phyloP scores from a whole-genome alignment of 2,888 invertebrate species.

The Hipparchia sbordonii region DNA sequence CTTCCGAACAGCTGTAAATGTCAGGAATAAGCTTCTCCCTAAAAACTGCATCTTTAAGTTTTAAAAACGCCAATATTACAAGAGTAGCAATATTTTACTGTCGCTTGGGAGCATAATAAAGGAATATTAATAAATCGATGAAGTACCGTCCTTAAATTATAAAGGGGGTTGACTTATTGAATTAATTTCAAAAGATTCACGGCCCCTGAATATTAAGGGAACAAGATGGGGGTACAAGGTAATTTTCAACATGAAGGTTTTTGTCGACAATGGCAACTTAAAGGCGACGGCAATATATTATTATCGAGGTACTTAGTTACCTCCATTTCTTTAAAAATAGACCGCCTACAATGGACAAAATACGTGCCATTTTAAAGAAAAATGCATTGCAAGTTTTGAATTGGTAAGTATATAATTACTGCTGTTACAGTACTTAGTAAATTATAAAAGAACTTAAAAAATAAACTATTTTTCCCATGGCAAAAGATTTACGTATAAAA shows the following conservation, averaged over 20 bases:
- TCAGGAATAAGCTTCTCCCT: not conserved
- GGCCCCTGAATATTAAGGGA: slow-evolving; percentile 6
- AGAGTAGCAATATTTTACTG: not conserved
- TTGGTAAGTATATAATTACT: no score
- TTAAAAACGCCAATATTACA: no score
- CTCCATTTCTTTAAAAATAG: not conserved
- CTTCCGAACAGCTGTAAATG: not conserved
- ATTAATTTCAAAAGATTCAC: slow-evolving; percentile 22
- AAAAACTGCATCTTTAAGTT: not conserved
- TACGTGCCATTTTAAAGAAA: no score
- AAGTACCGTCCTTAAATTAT: slow-evolving; percentile 9
- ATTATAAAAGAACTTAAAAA: no score
- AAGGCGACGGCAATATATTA: not conserved
- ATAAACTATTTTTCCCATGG: no score
- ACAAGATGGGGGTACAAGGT: not conserved
- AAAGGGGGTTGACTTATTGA: slow-evolving; percentile 16
- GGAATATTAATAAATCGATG: slow-evolving; percentile 12
- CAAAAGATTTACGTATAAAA: no score
- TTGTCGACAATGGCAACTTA: slow-evolving; percentile 1
- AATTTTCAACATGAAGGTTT: slow-evolving; percentile 4
- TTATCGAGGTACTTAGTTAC: not conserved
- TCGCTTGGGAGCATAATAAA: not conserved
- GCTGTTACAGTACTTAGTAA: no score
- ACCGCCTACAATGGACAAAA: no score
- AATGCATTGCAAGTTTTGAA: no score